Conservation (phyloP, 2,113 vertebrate species). For the Pygoscelis adeliae region DNA sequence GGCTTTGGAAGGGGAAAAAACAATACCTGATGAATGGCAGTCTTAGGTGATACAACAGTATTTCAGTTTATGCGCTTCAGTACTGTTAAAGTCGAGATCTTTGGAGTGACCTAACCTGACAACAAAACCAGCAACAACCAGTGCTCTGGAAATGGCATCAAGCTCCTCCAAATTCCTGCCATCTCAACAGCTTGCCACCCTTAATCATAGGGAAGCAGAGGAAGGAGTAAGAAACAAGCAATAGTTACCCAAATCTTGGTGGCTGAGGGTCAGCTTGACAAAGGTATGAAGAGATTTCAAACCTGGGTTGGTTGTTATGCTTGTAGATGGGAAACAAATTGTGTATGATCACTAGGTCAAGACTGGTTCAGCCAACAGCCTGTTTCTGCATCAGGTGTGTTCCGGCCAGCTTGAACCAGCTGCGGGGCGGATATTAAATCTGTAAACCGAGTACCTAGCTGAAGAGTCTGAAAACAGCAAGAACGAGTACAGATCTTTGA, state of each 20-base stretch:
- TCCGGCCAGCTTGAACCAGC: background rate
- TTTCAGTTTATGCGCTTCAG: background rate
- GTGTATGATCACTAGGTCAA: background rate
- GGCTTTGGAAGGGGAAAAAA: background rate
- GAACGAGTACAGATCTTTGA: background rate
- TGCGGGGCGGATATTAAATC: background rate
- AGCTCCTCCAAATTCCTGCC: background rate
- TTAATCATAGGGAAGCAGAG: background rate
- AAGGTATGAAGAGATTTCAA: background rate
- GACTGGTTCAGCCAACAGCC: background rate
- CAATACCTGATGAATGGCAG: background rate
- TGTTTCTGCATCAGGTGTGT: background rate
- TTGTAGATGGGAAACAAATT: background rate
- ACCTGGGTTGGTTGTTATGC: background rate
- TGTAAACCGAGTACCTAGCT: background rate
- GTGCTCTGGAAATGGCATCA: background rate
- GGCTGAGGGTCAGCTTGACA: background rate
- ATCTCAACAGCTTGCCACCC: background rate
- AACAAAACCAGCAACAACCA: background rate
- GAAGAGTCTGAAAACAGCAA: background rate
- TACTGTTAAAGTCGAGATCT: background rate
- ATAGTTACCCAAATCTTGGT: background rate
- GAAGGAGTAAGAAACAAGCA: background rate
- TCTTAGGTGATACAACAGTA: background rate
- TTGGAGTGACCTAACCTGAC: background rate